phyloP scores from a whole-genome alignment of 1,140 invertebrate genomes.

The Vollenhovia emeryi region DNA sequence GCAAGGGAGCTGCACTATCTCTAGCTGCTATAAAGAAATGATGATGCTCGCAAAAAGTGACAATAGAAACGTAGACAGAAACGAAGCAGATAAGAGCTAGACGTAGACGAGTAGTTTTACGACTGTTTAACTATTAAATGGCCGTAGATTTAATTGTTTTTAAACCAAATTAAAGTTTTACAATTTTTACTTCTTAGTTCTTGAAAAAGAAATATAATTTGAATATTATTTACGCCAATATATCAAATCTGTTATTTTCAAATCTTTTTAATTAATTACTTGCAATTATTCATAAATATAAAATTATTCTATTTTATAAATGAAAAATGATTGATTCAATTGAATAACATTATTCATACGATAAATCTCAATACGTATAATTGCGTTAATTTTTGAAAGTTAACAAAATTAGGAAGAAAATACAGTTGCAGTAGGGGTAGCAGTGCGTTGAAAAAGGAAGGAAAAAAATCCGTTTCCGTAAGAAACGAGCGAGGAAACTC shows the following conservation, averaged over 20 bases:
- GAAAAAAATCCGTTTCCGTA: not conserved
- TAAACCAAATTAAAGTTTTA: not conserved
- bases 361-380: not conserved
- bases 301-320: not conserved
- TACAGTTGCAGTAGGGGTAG: not conserved
- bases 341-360: not conserved
- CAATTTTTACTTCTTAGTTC: not conserved
- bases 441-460: not conserved
- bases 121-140: not conserved
- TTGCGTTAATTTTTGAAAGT: not conserved
- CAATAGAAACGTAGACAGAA: not conserved
- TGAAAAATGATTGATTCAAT: not conserved
- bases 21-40: conserved; percentile 13
- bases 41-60: conserved; percentile 1
- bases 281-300: not conserved
- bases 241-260: not conserved
- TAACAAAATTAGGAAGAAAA: not conserved
- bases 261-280: not conserved
- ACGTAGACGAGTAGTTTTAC: too few relatives aligned
- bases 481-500: not conserved
- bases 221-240: not conserved
- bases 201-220: not conserved
- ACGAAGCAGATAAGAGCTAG: conserved; percentile 21
- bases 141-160: not conserved
- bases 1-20: conserved; percentile 2